Evolutionary conservation across 2,113 vertebrate genomes (phyloP), one percentile per base, ranked within the genome.

Genomic region (Pedetes capensis): DNA sequence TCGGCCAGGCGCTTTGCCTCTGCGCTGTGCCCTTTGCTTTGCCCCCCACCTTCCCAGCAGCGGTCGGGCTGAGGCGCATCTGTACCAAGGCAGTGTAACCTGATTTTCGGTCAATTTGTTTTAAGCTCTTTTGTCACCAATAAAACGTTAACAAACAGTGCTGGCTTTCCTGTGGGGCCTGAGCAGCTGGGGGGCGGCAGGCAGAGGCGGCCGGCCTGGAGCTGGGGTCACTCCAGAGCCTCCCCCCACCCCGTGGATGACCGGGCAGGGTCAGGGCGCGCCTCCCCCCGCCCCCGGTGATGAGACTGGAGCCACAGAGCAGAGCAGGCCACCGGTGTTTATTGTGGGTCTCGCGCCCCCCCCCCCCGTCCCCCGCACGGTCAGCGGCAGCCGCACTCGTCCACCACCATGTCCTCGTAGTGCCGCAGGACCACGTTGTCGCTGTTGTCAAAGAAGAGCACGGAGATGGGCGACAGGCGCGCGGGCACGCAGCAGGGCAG

Each of bases 381-480:
- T 99, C 98, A 99, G 57, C 99, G 98, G 96, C 99, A 99, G 9
- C 99, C 99, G 0, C 99, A 99, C 97, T 99, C 99, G 0, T 99
- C 99, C 97, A 99, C 99, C 97, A 99, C 99, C 99, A 99, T 99
- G 97, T 99, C 99, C 96, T 99, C 99, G 20, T 99, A 99, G 96
- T 99, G 99, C 9, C 99, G 93, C 3, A 99, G 98, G 82, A 99
- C 99, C 92, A 99, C 99, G 37, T 99, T 99, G 98, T 99, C 99
- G 0, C 98, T 98, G 95, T 99, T 99, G 6, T 99, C 99, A 88
- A 99, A 99, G 63, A 99, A 99, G 49, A 99, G 99, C 98, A 99
- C 99, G 53, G 99, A 99, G 97, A 99, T 99, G 0, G 99, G 99
- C 0, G 99, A 99, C 5, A 99, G 98, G 59, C 98, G 98, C 47